These are phyloP conservation scores for Aromia moschata DNA, from an alignment of 2,888 invertebrate genomes.

Conservation along the genomic window DNA sequence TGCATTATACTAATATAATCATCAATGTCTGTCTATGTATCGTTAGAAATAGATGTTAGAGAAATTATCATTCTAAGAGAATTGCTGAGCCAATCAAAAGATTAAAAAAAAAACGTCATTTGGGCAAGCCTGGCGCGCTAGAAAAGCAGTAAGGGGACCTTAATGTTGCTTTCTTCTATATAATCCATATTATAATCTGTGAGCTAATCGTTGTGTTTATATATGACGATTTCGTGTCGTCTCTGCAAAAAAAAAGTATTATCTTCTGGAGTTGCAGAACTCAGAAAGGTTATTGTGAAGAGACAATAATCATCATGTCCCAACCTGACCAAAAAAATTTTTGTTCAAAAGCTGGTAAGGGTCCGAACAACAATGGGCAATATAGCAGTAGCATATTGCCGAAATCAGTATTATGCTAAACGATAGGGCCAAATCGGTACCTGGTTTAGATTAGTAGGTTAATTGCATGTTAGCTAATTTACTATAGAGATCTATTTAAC, in stretches of 20 bases:
- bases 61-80: slow-evolving; percentile 57
- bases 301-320: slow-evolving; percentile 64
- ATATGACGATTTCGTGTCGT: slow-evolving; percentile 49
- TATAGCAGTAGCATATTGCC: slow-evolving; percentile 45
- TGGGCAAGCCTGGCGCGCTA: slow-evolving; percentile 53
- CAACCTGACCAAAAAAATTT: slow-evolving; percentile 53
- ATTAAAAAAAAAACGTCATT: slow-evolving; percentile 54
- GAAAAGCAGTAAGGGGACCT: slow-evolving; percentile 57
- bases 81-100: slow-evolving; percentile 67
- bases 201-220: slow-evolving; percentile 53
- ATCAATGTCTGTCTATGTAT: slow-evolving; percentile 46
- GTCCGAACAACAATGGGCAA: slow-evolving; percentile 62
- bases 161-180: slow-evolving; percentile 51
- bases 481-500: slow-evolving; percentile 36
- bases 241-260: slow-evolving; percentile 50
- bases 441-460: slow-evolving; percentile 47
- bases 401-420: slow-evolving; percentile 46
- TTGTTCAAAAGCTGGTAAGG: slow-evolving; percentile 64
- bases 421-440: slow-evolving; percentile 51
- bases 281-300: slow-evolving; percentile 63
- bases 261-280: slow-evolving; percentile 47
- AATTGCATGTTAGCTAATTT: slow-evolving; percentile 48
- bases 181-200: slow-evolving; percentile 31
- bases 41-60: slow-evolving; percentile 43
- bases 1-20: slow-evolving; percentile 45